Evolutionary conservation across 2,888 invertebrate genomes (phyloP).

Genomic region (Ctena decussata): DNA sequence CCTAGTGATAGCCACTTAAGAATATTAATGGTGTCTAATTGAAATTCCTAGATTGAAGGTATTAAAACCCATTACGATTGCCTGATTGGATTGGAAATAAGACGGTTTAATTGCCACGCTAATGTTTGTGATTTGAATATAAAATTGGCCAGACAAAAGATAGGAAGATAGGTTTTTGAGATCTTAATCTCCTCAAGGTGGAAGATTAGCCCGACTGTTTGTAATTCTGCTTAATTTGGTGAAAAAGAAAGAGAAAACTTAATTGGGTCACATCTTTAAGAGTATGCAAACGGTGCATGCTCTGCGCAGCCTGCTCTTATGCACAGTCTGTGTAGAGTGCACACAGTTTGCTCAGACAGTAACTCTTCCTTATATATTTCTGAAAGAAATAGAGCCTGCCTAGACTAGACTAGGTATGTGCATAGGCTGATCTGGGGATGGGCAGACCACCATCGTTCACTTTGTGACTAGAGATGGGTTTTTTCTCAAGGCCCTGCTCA

Average conservation of each 20-base stretch:
- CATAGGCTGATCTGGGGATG: no score
- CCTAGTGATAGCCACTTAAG: background rate
- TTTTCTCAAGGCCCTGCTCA: no score
- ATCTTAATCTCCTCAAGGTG: background rate
- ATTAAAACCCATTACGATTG: background rate
- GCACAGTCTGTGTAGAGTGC: no score
- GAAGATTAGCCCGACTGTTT: background rate
- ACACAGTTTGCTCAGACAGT: no score
- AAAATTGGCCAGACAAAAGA: background rate
- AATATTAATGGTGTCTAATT: slow-evolving; percentile 16
- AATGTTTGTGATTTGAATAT: slow-evolving; percentile 27
- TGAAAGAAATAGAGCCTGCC: no score
- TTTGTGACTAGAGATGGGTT: no score
- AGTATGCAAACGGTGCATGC: no score
- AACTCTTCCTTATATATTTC: no score
- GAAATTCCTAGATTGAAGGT: slow-evolving; percentile 12
- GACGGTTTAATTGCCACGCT: slow-evolving; percentile 27
- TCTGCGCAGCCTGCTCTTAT: no score
- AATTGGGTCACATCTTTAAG: no score
- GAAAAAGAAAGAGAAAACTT: background rate
- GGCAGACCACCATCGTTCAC: no score
- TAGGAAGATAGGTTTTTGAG: background rate
- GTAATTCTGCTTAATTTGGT: slow-evolving; percentile 10
- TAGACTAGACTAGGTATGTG: no score
- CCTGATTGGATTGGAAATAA: slow-evolving; percentile 12